Base-by-base conservation (phyloP, 2,888 invertebrate species). In the Pyrrhosoma nymphula region DNA sequence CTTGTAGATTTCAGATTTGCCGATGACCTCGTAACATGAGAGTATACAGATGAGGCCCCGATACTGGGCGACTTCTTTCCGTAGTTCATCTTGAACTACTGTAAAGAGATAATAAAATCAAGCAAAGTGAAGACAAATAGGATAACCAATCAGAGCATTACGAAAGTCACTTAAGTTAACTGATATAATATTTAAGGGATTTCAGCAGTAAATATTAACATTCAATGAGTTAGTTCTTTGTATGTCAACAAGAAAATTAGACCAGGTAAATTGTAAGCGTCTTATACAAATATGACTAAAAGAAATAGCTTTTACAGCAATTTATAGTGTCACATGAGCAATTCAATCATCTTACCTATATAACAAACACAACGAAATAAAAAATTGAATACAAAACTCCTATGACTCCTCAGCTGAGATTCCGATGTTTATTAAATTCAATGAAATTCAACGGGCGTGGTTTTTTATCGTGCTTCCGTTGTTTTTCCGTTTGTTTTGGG, bases 41-140 rank as follows among this genome's bases (percentile, higher is more conserved):
- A 99, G 96, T 99, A 99, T 89, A 99, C 98, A 0, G 99, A 99
- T 20, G 98, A 98, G 96, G 99, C 98, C 91, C 99, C 99, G 96
- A 98, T 98, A 95, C 98, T 98, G 10, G 99, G 98, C 56, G 98
- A 98, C 97, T 98, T 98, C 96, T 98, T 98, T 95, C 98, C 98
- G 97, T 98, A 98, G 97, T 98, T 98, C 98, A 98, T 98, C 95
- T 96, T 97, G 96, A 39, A 56, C 16, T 88, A 23, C 20, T 47
- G 56, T 95, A 56, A 88, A 18, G 10, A 89, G 26, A 30, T 60
- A 60, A 55, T 3, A 89, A 55, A 8, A n/a, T 39, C 18, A 8
- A 89, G 14, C 3, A 30, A 16, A 39, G 4, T n/a, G 69, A 12
- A n/a, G 14, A n/a, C n/a, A n/a, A n/a, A 69, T 69, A n/a, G 12